Evolutionary conservation across 2,888 invertebrate species (phyloP).

Genomic region (Isoperla grammatica): DNA sequence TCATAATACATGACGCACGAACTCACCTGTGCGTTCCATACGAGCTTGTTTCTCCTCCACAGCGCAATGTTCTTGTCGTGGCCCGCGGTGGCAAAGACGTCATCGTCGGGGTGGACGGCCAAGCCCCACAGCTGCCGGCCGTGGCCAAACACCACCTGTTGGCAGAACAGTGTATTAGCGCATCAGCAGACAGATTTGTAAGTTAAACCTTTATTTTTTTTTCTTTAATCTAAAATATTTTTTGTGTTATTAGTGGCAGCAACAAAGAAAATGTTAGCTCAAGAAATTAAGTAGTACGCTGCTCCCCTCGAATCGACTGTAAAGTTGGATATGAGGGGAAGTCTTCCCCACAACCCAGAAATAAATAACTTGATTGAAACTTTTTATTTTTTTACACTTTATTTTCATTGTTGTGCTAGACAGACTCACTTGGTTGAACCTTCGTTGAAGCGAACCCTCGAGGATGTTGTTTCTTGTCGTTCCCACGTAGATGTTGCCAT

Average conservation of each 20-base stretch:
- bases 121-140: slow-evolving; percentile 82
- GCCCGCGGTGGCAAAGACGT: slow-evolving; percentile 87
- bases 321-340: too few relatives aligned
- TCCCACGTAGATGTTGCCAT: slow-evolving; percentile 87
- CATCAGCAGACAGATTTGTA: neutral
- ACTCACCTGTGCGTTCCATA: slow-evolving; percentile 76
- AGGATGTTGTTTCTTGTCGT: slow-evolving; percentile 84
- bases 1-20: slow-evolving; percentile 20
- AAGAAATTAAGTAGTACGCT: too few relatives aligned
- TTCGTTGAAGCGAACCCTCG: slow-evolving; percentile 82
- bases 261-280: too few relatives aligned
- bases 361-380: too few relatives aligned
- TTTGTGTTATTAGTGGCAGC: too few relatives aligned
- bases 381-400: too few relatives aligned
- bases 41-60: slow-evolving; percentile 83
- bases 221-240: neutral
- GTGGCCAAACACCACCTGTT: slow-evolving; percentile 78
- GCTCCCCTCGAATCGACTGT: too few relatives aligned
- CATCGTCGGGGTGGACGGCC: slow-evolving; percentile 85
- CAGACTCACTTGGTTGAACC: slow-evolving; percentile 67
- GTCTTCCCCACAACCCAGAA: too few relatives aligned
- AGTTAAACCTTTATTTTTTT: neutral
- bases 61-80: slow-evolving; percentile 85
- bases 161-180: neutral
- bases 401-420: too few relatives aligned